phyloP scores from a whole-genome alignment of 2,888 invertebrate species.

The Ommatoiulus sabulosus region DNA sequence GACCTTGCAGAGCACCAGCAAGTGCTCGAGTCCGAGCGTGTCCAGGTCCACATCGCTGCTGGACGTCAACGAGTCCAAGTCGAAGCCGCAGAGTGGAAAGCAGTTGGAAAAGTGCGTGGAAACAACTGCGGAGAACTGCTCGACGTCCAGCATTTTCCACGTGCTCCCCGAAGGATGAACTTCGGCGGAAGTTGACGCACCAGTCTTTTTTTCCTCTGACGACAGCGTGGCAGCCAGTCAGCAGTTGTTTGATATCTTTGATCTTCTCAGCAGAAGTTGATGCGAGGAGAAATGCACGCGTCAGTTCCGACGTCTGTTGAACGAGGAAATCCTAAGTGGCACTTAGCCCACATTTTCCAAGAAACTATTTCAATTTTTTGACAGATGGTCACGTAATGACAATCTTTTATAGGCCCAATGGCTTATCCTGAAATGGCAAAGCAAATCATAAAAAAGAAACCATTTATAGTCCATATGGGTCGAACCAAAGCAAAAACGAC shows the following conservation, averaged over 20 bases:
- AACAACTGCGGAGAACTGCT: not conserved
- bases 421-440: not conserved
- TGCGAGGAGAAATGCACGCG: not conserved
- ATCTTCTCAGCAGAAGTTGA: not conserved
- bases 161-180: slow-evolving; percentile 8
- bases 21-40: not conserved
- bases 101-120: not conserved
- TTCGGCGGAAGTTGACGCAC: not conserved
- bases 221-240: no score
- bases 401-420: not conserved
- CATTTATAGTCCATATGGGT: no score
- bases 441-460: not conserved
- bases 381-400: no score
- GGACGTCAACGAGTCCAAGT: not conserved
- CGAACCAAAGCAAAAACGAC: no score
- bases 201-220: not conserved
- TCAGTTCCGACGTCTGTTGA: not conserved
- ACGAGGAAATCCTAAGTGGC: not conserved
- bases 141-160: not conserved
- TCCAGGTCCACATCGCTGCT: not conserved
- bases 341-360: no score
- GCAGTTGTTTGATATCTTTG: not conserved
- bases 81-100: not conserved
- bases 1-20: not conserved
- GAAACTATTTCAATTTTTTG: no score